Percentiles rank a stretch among this genome's conserved stretches.
Conservation (phyloP, 2,113 vertebrate species). For the Carassius auratus region DNA sequence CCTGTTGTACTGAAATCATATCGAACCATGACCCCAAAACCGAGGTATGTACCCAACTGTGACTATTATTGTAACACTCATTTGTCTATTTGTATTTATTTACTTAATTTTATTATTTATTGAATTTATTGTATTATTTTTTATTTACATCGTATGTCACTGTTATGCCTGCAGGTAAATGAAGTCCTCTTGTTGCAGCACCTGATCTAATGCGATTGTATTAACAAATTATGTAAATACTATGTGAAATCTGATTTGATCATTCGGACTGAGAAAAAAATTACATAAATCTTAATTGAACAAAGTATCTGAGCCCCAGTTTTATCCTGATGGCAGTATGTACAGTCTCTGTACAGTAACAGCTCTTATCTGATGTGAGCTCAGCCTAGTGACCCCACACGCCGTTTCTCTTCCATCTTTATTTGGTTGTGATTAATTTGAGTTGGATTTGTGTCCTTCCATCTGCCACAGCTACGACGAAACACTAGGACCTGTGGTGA, state of each 20-base stretch:
- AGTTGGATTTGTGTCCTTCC: constrained; percentile 70
- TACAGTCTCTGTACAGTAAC: neutral
- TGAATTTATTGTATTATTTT: neutral
- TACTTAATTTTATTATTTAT: neutral
- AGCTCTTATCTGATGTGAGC: constrained; percentile 16
- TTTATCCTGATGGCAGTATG: neutral
- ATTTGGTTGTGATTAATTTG: constrained; percentile 72
- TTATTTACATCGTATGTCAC: too few relatives aligned
- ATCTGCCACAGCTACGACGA: constrained; percentile 68
- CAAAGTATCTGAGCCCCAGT: neutral
- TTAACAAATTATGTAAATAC: neutral
- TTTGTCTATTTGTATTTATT: too few relatives aligned
- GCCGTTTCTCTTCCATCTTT: constrained; percentile 55
- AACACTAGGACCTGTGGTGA: constrained; percentile 56
- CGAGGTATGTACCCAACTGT: too few relatives aligned
- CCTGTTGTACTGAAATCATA: too few relatives aligned
- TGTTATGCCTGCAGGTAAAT: too few relatives aligned
- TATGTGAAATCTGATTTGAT: neutral
- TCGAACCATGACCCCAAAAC: too few relatives aligned
- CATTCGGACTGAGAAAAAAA: neutral
- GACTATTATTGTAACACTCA: too few relatives aligned
- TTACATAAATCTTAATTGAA: neutral
- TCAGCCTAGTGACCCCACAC: constrained; percentile 39
- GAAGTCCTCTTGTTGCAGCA: too few relatives aligned
- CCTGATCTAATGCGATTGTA: neutral